Base-by-base conservation (phyloP, 37 sponge, comb jelly and placozoan genomes). In the Spongilla lacustris region DNA sequence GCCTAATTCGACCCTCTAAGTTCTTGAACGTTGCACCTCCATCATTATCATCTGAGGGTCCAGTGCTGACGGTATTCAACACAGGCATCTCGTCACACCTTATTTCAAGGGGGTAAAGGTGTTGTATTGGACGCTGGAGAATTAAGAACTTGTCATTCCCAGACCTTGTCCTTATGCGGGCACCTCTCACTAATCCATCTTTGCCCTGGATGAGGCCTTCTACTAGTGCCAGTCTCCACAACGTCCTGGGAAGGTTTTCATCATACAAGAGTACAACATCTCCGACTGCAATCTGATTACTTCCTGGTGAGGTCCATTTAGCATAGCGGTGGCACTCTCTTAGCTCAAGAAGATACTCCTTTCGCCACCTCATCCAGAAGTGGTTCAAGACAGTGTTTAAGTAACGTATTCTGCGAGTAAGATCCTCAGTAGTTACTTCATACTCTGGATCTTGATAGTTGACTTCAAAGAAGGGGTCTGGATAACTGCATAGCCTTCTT, bases 341-440 rank as follows among this genome's bases (percentile, higher is more conserved):
- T 46, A 76, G 69, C 67, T 85, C 85, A 25, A n/a, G 38, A 12
- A 85, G 78, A 49, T 85, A 85, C 30, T 85, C 85, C 14, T 10
- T 38, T 29, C 23, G 24, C 85, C 85, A 85, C 36, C 85, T 37
- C 35, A 67, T 85, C 85, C 85, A 85, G 29, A 85, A 85, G 70
- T 66, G 68, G 38, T 75, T 69, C 3, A 84, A 34, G 29, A 66
- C 28, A 26, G 6, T 32, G 31, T 84, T 84, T 28, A 84, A 68
- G 41, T 36, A 76, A 66, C 69, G 66, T 25, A 31, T 77, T 67
- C 24, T 27, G 58, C 11, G 58, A 58, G 58, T 58, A 17, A 58
- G 58, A 58, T 58, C 58, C 11, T 13, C 58, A 58, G 58, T 58
- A 13, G 58, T 13, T 58, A 58, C 58, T 17, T 58, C 58, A 58